These are phyloP conservation scores for Phodopus roborovskii DNA, from an alignment of 2,113 vertebrate genomes.

Conservation along the genomic window DNA sequence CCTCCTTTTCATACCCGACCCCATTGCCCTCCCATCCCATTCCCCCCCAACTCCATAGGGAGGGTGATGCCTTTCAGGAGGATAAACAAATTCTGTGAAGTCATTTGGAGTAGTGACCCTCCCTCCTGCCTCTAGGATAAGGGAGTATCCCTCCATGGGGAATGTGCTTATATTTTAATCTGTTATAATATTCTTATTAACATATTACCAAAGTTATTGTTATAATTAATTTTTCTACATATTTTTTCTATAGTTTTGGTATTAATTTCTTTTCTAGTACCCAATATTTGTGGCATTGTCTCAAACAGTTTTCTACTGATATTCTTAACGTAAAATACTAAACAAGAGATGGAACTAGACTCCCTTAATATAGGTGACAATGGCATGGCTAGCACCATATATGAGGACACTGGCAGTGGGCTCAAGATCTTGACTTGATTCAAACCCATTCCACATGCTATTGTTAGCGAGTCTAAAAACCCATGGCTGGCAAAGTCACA, in stretches of 20 bases:
- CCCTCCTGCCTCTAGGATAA: no score
- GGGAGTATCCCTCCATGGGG: no score
- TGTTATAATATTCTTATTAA: not conserved
- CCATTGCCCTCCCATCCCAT: no score
- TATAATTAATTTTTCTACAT: not conserved
- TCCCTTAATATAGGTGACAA: no score
- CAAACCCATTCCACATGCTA: not conserved
- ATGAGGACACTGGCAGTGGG: no score
- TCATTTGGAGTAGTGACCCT: no score
- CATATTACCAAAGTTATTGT: not conserved
- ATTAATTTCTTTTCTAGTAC: not conserved
- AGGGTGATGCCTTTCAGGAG: no score
- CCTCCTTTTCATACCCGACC: no score
- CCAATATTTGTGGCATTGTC: no score
- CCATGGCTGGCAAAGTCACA: not conserved
- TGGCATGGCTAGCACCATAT: no score
- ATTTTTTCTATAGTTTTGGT: not conserved
- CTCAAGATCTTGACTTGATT: not conserved
- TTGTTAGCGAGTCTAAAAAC: not conserved
- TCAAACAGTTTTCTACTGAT: not conserved
- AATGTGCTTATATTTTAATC: not conserved
- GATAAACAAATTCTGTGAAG: no score
- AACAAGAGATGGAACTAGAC: not conserved
- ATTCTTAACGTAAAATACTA: not conserved
- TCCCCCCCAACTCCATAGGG: no score